Conservation (phyloP, 2,113 vertebrate species). For the Chionomys nivalis region DNA sequence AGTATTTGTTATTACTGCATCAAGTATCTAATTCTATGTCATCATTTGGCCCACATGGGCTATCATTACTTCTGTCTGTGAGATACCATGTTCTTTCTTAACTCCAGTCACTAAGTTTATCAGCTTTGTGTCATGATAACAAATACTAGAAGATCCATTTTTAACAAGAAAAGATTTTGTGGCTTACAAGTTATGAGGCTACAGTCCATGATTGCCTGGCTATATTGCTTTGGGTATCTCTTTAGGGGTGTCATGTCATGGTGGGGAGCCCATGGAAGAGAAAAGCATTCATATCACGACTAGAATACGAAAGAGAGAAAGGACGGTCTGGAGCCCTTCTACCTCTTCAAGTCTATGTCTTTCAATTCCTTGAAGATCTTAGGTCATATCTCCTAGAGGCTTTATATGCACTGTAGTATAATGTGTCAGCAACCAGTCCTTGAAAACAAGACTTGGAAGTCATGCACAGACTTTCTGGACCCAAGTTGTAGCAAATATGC, state of each 20-base stretch:
- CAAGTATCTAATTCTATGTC: background rate
- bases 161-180: background rate
- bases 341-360: background rate
- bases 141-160: background rate
- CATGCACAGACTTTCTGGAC: background rate
- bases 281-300: background rate
- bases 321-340: background rate
- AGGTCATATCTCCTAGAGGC: background rate
- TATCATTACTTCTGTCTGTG: background rate
- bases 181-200: background rate
- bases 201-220: background rate
- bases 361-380: background rate
- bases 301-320: background rate
- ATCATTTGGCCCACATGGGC: background rate
- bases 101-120: background rate
- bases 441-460: background rate
- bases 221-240: background rate
- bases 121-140: background rate
- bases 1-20: background rate
- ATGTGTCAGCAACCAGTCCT: background rate
- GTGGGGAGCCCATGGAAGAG: fast-evolving
- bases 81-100: background rate
- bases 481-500: background rate
- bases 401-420: background rate
- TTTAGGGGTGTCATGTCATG: background rate